These are phyloP conservation scores for Agelaius phoeniceus DNA, from an alignment of 2,113 vertebrate species.

Conservation along the genomic window DNA sequence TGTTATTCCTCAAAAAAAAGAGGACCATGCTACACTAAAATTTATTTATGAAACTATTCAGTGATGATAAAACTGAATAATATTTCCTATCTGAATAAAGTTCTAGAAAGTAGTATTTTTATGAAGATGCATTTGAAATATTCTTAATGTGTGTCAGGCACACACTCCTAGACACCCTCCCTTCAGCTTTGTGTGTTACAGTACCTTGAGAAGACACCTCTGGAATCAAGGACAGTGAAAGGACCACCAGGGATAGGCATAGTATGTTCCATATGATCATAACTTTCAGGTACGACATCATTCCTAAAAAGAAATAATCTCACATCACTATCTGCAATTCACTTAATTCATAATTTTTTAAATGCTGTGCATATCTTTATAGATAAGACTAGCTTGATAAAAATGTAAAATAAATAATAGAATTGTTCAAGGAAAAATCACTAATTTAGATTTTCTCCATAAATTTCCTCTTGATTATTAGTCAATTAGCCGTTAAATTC, in stretches of 20 bases:
- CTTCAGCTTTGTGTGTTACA: background rate
- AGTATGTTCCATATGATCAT: conserved; percentile 65
- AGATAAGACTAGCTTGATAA: background rate
- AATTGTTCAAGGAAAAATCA: background rate
- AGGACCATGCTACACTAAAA: background rate
- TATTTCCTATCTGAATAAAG: background rate
- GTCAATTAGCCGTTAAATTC: background rate
- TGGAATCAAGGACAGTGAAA: conserved; percentile 52
- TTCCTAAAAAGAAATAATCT: conserved; percentile 30
- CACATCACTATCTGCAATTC: background rate
- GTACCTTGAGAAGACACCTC: conserved; percentile 78
- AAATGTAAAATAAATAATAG: background rate
- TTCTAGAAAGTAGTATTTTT: background rate
- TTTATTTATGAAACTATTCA: background rate
- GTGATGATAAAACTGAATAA: background rate
- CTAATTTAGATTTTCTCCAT: background rate
- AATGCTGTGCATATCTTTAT: background rate
- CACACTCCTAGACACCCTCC: background rate
- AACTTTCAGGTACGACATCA: conserved; percentile 22
- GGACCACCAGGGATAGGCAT: conserved; percentile 19
- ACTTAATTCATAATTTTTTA: background rate
- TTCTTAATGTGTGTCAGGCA: background rate
- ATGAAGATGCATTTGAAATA: background rate
- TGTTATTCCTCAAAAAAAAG: background rate
- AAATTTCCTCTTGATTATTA: background rate